These are phyloP conservation scores for Plectrocnemia conspersa DNA, from an alignment of 1,140 invertebrate species.

Conservation along the genomic window DNA sequence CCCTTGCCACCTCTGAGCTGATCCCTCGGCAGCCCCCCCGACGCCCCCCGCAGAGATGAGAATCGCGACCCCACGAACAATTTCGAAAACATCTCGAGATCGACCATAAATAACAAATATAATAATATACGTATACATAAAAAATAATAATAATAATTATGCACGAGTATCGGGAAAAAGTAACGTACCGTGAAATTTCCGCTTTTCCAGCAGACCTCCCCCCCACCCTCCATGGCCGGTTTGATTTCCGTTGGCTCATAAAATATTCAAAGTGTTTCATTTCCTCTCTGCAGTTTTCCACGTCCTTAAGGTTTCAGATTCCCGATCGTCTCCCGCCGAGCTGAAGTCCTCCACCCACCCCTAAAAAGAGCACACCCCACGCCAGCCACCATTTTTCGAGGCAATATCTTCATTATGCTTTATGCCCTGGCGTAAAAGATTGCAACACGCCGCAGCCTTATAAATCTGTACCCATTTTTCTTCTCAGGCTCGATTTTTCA, in stretches of 20 bases:
- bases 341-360: neutral
- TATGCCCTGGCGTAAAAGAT: constrained; percentile 18
- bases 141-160: neutral
- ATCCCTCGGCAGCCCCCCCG: no score
- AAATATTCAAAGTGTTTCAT: constrained; percentile 21
- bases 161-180: no score
- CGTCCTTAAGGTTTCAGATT: constrained; percentile 16
- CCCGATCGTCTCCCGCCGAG: neutral
- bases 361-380: neutral
- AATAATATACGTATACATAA: neutral
- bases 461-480: constrained; percentile 19
- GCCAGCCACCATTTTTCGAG: neutral
- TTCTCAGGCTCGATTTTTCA: no score
- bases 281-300: constrained; percentile 12
- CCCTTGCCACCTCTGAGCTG: constrained; percentile 9
- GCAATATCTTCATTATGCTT: constrained; percentile 24
- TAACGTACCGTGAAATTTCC: constrained; percentile 1
- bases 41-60: no score
- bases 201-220: no score
- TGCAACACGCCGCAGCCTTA: constrained; percentile 15
- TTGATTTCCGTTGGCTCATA: constrained; percentile 6
- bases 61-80: constrained; percentile 1
- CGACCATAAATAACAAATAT: constrained; percentile 5
- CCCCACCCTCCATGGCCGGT: no score
- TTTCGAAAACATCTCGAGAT: neutral